These are phyloP conservation scores for Pachliopta kotzebuea DNA, from an alignment of 2,888 invertebrate genomes.

Conservation along the genomic window DNA sequence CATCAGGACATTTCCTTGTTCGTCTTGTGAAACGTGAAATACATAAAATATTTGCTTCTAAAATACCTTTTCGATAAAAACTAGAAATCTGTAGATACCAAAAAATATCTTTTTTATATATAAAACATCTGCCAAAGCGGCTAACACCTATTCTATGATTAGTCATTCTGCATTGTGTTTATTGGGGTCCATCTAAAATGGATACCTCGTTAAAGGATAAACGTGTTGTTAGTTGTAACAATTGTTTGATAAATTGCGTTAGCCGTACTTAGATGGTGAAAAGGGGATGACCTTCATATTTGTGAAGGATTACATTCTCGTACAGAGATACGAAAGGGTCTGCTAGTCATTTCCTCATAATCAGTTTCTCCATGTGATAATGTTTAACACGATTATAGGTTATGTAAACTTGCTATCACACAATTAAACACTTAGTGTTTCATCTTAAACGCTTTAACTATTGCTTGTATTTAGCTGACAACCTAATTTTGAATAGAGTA, in stretches of 20 bases:
- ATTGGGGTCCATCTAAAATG: slow-evolving; percentile 16
- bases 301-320: slow-evolving; percentile 8
- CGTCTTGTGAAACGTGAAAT: too few relatives aligned
- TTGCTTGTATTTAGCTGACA: not conserved
- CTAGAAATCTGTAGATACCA: too few relatives aligned
- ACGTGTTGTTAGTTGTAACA: slow-evolving; percentile 19
- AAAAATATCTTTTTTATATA: too few relatives aligned
- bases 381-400: not conserved
- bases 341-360: slow-evolving; percentile 23
- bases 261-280: slow-evolving; percentile 8
- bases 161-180: slow-evolving; percentile 17
- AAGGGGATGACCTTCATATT: slow-evolving; percentile 15
- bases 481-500: too few relatives aligned
- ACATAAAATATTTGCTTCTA: too few relatives aligned
- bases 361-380: not conserved
- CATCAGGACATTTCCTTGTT: too few relatives aligned
- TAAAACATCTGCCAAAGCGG: too few relatives aligned
- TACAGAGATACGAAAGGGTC: slow-evolving; percentile 6
- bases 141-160: not conserved
- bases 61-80: too few relatives aligned
- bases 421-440: not conserved
- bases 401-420: not conserved
- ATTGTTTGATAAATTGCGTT: slow-evolving; percentile 24
- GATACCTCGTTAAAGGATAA: slow-evolving; percentile 5
- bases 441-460: not conserved